A percentile compares a stretch with the other conserved stretches of the same genome.
Conservation (phyloP, 2,888 invertebrate species). For the Folsomia candida region DNA sequence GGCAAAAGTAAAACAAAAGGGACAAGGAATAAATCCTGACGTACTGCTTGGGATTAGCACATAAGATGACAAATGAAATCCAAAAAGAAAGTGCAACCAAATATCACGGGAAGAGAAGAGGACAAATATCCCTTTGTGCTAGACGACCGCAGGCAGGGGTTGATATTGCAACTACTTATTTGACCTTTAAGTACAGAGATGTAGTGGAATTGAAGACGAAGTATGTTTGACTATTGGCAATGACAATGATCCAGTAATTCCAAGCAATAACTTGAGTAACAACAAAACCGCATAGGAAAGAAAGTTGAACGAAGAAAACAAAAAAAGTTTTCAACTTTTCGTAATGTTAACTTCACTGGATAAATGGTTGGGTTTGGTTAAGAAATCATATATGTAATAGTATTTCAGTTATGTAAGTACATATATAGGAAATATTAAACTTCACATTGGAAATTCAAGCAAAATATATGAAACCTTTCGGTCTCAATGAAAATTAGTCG, state of each 20-base stretch:
- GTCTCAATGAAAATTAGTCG: no score
- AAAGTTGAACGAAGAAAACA: not conserved
- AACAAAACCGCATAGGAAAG: no score
- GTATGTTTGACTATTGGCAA: not conserved
- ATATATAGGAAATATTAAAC: no score
- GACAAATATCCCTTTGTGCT: no score
- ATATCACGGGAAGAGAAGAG: no score
- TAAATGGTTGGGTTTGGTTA: not conserved
- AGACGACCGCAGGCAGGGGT: not conserved
- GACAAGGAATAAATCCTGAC: not conserved
- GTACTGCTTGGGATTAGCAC: not conserved
- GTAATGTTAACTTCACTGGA: no score
- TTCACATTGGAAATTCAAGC: no score
- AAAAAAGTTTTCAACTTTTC: not conserved
- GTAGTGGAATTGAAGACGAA: not conserved
- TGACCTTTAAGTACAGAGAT: no score
- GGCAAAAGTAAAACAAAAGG: not conserved
- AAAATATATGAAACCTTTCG: no score
- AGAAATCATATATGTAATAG: no score
- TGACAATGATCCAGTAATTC: not conserved
- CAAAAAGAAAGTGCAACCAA: not conserved
- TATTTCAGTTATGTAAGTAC: no score
- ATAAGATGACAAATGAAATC: not conserved
- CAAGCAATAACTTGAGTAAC: constrained; percentile 4
- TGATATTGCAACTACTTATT: not conserved